Evolutionary conservation across 2,113 vertebrate genomes (phyloP).

Genomic region (Syrrhaptes paradoxus): DNA sequence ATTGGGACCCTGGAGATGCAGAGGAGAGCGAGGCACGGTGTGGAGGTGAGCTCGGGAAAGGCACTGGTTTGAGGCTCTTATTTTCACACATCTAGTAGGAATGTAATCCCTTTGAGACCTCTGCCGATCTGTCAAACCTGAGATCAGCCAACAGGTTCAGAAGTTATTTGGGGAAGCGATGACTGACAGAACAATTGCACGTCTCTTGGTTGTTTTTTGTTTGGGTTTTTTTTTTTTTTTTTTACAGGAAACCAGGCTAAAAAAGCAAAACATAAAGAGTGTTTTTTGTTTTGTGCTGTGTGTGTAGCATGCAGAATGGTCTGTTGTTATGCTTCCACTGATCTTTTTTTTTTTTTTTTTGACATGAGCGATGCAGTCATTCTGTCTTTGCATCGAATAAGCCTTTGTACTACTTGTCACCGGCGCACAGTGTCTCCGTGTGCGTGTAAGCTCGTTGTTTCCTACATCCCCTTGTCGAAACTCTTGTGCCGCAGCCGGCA

Average conservation of each 20-base stretch:
- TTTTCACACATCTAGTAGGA: not conserved
- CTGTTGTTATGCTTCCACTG: constrained; percentile 35
- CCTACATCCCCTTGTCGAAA: not conserved
- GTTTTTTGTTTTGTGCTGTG: not conserved
- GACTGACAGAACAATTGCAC: constrained; percentile 58
- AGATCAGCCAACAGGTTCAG: constrained; percentile 58
- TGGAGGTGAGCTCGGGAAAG: not conserved
- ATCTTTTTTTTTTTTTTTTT: constrained; percentile 1
- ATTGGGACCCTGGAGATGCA: constrained; percentile 41
- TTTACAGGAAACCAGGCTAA: not conserved
- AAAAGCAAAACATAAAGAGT: not conserved
- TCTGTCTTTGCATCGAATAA: constrained; percentile 33
- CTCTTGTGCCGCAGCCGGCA: not conserved
- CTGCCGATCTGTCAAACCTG: constrained; percentile 54
- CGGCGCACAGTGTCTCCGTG: not conserved
- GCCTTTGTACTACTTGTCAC: constrained; percentile 58
- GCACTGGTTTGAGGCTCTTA: not conserved
- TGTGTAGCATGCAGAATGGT: constrained; percentile 15
- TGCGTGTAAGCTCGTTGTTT: not conserved
- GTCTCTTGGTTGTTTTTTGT: not conserved
- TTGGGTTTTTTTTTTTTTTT: not conserved
- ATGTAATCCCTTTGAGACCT: constrained; percentile 47
- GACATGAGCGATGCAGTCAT: constrained; percentile 44
- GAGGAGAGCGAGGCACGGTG: not conserved
- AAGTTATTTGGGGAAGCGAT: constrained; percentile 49